Evolutionary conservation across 2,797 vertebrate genomes (phyloP), one percentile per base, ranked within the genome.

Genomic region (Adelosebastes latens): DNA sequence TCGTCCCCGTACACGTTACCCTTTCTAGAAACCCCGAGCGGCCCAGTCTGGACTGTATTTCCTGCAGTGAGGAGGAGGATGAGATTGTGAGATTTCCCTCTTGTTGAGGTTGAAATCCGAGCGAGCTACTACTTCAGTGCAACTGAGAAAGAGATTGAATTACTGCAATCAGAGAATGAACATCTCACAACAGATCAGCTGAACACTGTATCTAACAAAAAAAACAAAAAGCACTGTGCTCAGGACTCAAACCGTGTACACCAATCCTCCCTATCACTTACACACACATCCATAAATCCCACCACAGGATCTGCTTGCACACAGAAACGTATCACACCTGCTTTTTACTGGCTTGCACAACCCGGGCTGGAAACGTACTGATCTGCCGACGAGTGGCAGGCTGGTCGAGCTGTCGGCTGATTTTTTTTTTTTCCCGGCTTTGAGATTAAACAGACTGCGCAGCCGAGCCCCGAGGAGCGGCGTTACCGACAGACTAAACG

Each of bases 191-290:
- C 62, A 55, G 80, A 91, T 88, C 82, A 80, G 73, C 82, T 87
- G 84, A 92, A 93, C 88, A 89, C 90, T 90, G 89, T 88, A 89
- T 88, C 86, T 79, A 80, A 86, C 13, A 73, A 75, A 64, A 27
- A 24, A 6, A 39, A 32, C 58, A 59, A 72, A 81, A 60, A 86
- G 88, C 56, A 89, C 60, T 62, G 60, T 62, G 60, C 32, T 62
- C 32, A 90, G 91, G 91, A 93, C 86, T 85, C 84, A 77, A 87
- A 86, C 65, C 20, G 29, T 83, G 86, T 71, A 73, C 72, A 82
- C 84, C 81, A 83, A 77, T 88, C 87, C 79, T 88, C 91, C 82
- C 70, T 75, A 52, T 87, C 86, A 82, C 66, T 72, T 79, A 46
- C 42, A 75, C 25, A 80, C 83, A 82, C 77, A 66, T 76, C 73